phyloP scores from a whole-genome alignment of 2,797 vertebrate genomes.

The Erethizon dorsatum region DNA sequence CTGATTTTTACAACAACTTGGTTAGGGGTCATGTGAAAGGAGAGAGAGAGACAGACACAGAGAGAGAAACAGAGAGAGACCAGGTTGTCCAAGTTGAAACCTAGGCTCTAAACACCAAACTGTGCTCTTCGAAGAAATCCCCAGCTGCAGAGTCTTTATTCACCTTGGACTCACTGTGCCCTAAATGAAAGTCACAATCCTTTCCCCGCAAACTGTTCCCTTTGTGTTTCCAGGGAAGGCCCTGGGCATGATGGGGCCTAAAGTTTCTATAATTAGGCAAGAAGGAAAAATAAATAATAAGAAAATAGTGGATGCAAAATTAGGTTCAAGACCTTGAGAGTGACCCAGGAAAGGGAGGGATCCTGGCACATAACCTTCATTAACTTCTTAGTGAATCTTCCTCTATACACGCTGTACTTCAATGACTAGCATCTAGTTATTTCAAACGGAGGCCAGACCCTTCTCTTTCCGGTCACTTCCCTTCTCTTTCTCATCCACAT shows the following conservation, averaged over 20 bases:
- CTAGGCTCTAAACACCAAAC: background rate
- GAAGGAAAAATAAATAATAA: background rate
- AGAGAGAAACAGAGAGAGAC: background rate
- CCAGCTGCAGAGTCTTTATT: background rate
- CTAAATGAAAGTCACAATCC: background rate
- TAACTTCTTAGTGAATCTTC: background rate
- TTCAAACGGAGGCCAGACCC: background rate
- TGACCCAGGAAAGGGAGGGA: background rate
- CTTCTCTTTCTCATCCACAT: background rate
- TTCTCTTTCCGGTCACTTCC: background rate
- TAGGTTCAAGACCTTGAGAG: background rate
- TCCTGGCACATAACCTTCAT: background rate
- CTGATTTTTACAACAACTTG: background rate
- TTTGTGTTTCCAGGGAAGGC: background rate
- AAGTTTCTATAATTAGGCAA: background rate
- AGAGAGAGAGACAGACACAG: background rate
- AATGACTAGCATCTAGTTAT: background rate
- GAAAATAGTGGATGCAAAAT: background rate
- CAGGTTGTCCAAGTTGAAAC: background rate
- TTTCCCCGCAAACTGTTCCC: background rate
- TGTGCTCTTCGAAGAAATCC: background rate
- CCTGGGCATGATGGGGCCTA: background rate
- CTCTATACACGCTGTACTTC: background rate
- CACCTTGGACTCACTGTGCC: background rate
- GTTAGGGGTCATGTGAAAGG: too few species aligned